Conservation (phyloP, 2,888 invertebrate genomes). For the Latrodectus elegans region DNA sequence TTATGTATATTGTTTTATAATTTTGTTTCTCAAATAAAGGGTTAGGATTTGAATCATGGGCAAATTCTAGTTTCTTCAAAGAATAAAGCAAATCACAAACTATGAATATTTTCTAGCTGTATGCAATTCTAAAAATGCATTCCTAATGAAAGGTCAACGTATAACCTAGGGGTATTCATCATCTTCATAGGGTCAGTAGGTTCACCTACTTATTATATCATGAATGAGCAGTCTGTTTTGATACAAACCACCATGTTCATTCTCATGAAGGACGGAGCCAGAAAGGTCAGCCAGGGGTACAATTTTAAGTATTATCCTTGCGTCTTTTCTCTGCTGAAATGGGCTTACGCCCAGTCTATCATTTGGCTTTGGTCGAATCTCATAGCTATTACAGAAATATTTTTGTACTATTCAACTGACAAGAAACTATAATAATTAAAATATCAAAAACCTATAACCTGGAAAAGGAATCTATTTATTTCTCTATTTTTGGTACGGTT, state of each 20-base stretch:
- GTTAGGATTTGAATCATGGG: background rate
- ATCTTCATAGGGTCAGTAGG: slow-evolving; percentile 10
- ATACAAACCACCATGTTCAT: background rate
- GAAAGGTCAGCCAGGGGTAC: background rate
- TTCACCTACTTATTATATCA: slow-evolving; percentile 37
- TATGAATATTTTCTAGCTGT: background rate
- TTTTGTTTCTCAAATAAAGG: background rate
- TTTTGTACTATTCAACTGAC: background rate
- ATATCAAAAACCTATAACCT: too few species aligned
- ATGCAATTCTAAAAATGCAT: background rate
- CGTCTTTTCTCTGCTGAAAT: background rate
- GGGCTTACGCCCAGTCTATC: background rate
- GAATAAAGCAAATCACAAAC: too few species aligned
- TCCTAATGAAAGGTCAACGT: slow-evolving; percentile 17
- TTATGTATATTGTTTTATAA: background rate
- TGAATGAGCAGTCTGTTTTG: slow-evolving; percentile 25
- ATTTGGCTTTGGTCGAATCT: background rate
- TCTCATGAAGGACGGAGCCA: background rate
- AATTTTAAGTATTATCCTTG: background rate
- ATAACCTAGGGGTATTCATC: slow-evolving; percentile 23
- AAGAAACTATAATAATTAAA: too few species aligned
- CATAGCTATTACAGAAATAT: background rate
- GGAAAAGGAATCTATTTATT: too few species aligned
- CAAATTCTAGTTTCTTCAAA: background rate
- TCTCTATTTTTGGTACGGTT: too few species aligned